A percentile compares a stretch with the other conserved stretches of the same genome.
These are phyloP conservation scores for Enteromius argenteus DNA, from an alignment of 2,797 vertebrate species.

Conservation along the genomic window DNA sequence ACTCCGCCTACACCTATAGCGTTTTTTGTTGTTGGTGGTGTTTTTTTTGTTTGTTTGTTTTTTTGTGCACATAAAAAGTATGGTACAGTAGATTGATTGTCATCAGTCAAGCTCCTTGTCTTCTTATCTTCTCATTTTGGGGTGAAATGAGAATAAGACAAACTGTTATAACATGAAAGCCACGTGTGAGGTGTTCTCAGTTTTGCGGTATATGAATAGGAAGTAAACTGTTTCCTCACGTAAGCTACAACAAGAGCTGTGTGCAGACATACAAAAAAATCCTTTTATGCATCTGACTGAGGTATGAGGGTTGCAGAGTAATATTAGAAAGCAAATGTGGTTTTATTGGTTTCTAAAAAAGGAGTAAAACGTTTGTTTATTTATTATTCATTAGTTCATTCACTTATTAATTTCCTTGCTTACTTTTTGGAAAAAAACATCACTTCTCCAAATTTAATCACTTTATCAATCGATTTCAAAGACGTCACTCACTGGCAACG, in stretches of 20 bases:
- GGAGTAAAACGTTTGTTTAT: neutral
- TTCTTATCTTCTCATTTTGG: neutral
- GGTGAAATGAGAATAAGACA: neutral
- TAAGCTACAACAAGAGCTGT: neutral
- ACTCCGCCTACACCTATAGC: neutral
- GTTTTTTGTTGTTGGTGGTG: no score
- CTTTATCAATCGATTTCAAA: neutral
- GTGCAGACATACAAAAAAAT: neutral
- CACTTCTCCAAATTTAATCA: neutral
- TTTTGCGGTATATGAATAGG: conserved; percentile 22
- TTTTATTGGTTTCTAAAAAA: neutral
- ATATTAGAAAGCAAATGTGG: neutral
- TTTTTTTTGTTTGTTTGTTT: neutral
- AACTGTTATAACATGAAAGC: neutral
- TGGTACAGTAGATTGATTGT: neutral
- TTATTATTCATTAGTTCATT: neutral
- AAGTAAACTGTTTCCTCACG: neutral
- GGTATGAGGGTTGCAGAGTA: neutral
- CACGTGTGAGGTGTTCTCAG: neutral
- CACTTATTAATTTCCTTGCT: neutral
- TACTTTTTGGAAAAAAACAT: neutral
- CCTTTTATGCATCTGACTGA: neutral
- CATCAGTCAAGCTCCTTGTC: neutral
- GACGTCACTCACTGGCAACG: neutral
- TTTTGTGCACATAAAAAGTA: neutral